phyloP scores from a whole-genome alignment of 2,888 invertebrate species.

The Hirtodrosophila confusa region DNA sequence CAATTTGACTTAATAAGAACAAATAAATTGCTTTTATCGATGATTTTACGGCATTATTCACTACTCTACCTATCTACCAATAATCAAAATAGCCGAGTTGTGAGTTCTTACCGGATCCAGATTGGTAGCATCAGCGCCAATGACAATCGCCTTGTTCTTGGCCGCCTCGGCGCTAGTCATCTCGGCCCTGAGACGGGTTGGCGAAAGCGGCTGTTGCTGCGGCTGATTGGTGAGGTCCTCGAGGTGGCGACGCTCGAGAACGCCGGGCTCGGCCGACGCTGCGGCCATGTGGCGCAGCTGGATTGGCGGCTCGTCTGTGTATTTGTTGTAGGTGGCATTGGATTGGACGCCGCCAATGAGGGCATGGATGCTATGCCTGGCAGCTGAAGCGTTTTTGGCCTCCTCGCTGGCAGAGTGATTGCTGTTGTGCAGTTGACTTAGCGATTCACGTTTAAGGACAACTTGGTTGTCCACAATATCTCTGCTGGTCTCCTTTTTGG shows the following conservation, averaged over 20 bases:
- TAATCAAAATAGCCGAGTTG: background rate
- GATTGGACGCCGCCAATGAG: constrained; percentile 42
- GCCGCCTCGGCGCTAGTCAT: constrained; percentile 82
- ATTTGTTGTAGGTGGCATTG: constrained; percentile 83
- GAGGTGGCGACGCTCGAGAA: constrained; percentile 74
- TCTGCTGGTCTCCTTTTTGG: constrained; percentile 88
- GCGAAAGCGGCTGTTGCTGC: constrained; percentile 64
- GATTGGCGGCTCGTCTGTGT: constrained; percentile 82
- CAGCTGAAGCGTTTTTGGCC: constrained; percentile 83
- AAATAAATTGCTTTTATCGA: too few relatives aligned
- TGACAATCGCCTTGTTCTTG: constrained; percentile 86
- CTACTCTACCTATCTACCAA: background rate
- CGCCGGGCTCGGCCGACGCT: constrained; percentile 44
- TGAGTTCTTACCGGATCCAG: constrained; percentile 87
- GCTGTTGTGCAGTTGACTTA: constrained; percentile 85
- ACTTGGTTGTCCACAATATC: constrained; percentile 80
- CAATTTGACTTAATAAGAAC: too few relatives aligned
- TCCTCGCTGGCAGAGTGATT: constrained; percentile 80
- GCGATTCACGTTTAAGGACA: constrained; percentile 76
- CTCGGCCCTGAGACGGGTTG: constrained; percentile 66
- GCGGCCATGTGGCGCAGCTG: constrained; percentile 78
- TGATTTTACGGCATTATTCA: constrained; percentile 25
- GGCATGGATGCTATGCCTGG: constrained; percentile 72
- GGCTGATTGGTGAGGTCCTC: constrained; percentile 81
- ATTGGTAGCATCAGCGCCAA: constrained; percentile 88